These are phyloP conservation scores for Xiphorhynchus erythropygius DNA, from an alignment of 2,797 vertebrate genomes.

Conservation along the genomic window DNA sequence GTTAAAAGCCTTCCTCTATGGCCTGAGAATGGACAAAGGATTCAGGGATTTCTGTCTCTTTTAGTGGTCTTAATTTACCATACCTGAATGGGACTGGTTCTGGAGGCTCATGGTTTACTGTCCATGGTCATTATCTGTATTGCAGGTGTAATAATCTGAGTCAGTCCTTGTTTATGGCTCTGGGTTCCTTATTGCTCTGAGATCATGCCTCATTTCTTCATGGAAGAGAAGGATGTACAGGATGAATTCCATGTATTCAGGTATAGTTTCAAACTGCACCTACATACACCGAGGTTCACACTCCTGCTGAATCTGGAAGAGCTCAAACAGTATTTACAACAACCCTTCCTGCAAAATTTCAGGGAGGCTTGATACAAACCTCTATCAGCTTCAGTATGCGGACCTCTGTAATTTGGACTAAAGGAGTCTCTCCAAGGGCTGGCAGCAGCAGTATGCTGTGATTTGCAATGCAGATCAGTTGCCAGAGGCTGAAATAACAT, in stretches of 20 bases:
- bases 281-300: not conserved
- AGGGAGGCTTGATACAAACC: not conserved
- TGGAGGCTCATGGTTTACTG: not conserved
- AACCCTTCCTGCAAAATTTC: not conserved
- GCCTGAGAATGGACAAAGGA: not conserved
- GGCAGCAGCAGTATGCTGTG: not conserved
- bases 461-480: slow-evolving; percentile 4
- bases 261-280: not conserved
- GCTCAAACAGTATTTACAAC: not conserved
- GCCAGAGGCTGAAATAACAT: not conserved
- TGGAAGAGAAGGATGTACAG: not conserved
- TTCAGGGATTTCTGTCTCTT: not conserved
- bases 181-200: not conserved
- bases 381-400: not conserved
- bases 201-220: not conserved
- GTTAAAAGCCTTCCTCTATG: not conserved
- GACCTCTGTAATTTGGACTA: not conserved
- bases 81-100: not conserved
- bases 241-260: not conserved
- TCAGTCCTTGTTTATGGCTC: not conserved
- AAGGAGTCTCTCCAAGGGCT: not conserved
- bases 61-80: not conserved
- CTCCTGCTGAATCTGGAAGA: not conserved
- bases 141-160: not conserved
- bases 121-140: not conserved